phyloP scores from a whole-genome alignment of 2,888 invertebrate genomes.

The Ormyrus nitidulus region DNA sequence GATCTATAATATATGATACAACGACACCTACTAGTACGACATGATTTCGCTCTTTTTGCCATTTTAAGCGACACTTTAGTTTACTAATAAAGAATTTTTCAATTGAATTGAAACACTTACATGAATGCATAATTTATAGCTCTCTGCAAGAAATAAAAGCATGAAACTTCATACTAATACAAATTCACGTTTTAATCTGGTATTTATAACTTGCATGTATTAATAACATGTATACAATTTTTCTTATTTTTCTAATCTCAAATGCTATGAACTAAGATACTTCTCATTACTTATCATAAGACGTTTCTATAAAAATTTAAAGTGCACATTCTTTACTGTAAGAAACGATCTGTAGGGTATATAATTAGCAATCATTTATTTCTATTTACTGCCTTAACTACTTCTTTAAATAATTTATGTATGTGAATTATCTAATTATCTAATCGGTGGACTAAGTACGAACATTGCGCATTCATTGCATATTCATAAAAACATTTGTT shows the following conservation, averaged over 20 bases:
- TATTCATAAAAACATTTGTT: too few species aligned
- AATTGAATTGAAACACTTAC: slow-evolving; percentile 8
- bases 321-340: too few species aligned
- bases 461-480: too few species aligned
- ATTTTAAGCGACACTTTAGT: slow-evolving; percentile 51
- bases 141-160: slow-evolving; percentile 41
- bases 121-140: slow-evolving; percentile 33
- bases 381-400: too few species aligned
- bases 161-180: slow-evolving; percentile 37
- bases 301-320: too few species aligned
- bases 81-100: slow-evolving; percentile 14
- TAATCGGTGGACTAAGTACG: too few species aligned
- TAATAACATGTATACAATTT: slow-evolving; percentile 11
- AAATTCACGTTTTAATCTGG: slow-evolving; percentile 13
- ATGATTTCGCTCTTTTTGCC: slow-evolving; percentile 58
- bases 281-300: not conserved
- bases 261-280: not conserved
- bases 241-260: slow-evolving; percentile 3
- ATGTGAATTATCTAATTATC: too few species aligned
- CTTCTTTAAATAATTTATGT: too few species aligned
- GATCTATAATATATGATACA: slow-evolving; percentile 66
- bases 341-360: too few species aligned
- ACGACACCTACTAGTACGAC: slow-evolving; percentile 71
- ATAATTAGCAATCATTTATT: too few species aligned
- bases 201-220: slow-evolving; percentile 33